Evolutionary conservation across 2,797 vertebrate species (phyloP).

Genomic region (Liparis tanakae): DNA sequence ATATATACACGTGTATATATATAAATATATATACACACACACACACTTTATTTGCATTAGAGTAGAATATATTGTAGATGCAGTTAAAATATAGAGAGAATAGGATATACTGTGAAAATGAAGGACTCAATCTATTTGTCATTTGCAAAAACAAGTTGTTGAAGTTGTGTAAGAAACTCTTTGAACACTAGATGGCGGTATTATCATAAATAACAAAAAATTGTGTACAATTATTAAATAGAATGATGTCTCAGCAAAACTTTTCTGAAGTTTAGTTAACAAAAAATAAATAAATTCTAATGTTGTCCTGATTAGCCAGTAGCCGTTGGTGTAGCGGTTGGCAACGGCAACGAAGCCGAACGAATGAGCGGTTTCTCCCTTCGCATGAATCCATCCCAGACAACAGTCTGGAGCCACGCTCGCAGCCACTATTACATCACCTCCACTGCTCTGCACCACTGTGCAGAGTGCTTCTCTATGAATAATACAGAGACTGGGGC

Average conservation of each 20-base stretch:
- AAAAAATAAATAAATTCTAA: not conserved
- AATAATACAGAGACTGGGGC: constrained; percentile 79
- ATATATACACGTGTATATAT: no score
- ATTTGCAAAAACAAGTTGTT: not conserved
- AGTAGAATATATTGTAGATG: not conserved
- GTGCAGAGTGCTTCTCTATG: constrained; percentile 82
- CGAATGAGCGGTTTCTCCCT: constrained; percentile 40
- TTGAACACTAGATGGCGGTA: constrained; percentile 61
- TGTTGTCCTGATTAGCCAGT: not conserved
- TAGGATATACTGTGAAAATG: not conserved
- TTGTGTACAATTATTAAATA: not conserved
- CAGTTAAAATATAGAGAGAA: not conserved
- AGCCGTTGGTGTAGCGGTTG: constrained; percentile 17
- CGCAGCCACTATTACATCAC: constrained; percentile 76
- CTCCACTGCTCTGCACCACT: constrained; percentile 75
- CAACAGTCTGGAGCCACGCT: constrained; percentile 62
- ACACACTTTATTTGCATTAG: no score
- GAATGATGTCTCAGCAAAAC: not conserved
- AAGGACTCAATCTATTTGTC: not conserved
- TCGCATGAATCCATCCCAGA: constrained; percentile 69
- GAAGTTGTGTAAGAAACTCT: not conserved
- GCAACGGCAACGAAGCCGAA: constrained; percentile 40
- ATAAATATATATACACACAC: no score
- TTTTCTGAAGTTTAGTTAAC: not conserved
- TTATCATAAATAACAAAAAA: constrained; percentile 2